Evolutionary conservation across 37 sponge, comb jelly and placozoan genomes (phyloP).

Genomic region (Tethya wilhelma): DNA sequence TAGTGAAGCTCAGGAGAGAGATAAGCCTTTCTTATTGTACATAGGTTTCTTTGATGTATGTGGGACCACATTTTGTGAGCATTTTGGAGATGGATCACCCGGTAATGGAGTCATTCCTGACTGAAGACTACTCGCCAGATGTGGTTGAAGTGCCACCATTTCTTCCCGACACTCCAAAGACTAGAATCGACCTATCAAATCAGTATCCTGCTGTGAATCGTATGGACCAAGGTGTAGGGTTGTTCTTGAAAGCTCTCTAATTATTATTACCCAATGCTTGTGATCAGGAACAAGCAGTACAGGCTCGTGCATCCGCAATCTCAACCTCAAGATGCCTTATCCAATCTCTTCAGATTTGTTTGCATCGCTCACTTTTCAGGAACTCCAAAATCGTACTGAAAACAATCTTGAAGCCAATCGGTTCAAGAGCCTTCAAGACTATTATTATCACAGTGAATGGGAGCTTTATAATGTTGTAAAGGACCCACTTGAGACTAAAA

Average conservation of each 20-base stretch:
- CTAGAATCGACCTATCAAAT: conserved; percentile 51
- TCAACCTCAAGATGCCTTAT: conserved; percentile 71
- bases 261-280: conserved; percentile 66
- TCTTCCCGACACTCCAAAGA: conserved; percentile 47
- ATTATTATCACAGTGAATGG: no score
- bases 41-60: conserved; percentile 64
- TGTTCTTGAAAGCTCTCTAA: conserved; percentile 49
- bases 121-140: conserved; percentile 61
- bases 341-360: conserved; percentile 54
- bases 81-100: conserved; percentile 56
- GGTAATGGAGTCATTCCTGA: conserved; percentile 65
- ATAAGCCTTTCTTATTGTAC: conserved; percentile 57
- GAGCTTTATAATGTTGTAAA: no score
- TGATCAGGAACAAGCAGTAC: conserved; percentile 41
- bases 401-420: conserved; percentile 24
- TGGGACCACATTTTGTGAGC: conserved; percentile 52
- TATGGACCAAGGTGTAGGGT: conserved; percentile 66
- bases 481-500: no score
- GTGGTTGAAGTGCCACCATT: conserved; percentile 55
- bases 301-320: conserved; percentile 59
- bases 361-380: conserved; percentile 43
- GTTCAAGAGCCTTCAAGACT: conserved; percentile 62
- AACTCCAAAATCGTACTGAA: conserved; percentile 39
- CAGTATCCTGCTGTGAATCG: conserved; percentile 58
- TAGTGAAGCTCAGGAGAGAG: neutral